Base-by-base conservation (phyloP, 2,113 vertebrate genomes). In the Gymnorhina tibicen region DNA sequence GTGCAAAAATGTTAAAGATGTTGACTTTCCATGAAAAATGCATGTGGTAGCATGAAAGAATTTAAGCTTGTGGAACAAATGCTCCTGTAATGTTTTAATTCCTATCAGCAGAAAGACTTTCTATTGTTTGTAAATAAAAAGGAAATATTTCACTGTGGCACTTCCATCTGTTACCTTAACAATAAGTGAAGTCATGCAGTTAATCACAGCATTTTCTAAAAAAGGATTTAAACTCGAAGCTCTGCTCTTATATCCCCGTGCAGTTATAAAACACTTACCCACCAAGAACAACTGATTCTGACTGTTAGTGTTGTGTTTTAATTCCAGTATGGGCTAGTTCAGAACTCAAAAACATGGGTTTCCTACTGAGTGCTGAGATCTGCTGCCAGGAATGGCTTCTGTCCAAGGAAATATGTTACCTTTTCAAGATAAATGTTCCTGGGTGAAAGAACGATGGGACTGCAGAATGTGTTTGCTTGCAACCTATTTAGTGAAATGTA, bases 111-210 rank as follows among this genome's bases (percentile, higher is more conserved):
- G 85, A 97, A 97, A 95, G 89, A 79, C 76, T 83, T 69, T 91
- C 97, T 94, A 97, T 98, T 98, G 96, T 98, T 98, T 98, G 97
- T 98, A 98, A 98, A 98, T 97, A 98, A 97, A 97, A 97, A 96
- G 93, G 86, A 96, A 94, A 96, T 98, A 97, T 97, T 98, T 98
- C 96, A 98, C 67, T 97, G 93, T 97, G 97, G 92, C 97, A 98
- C 93, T 95, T 96, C 96, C 92, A 97, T 98, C 96, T 97, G 93
- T 98, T 97, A 98, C 87, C 81, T 75, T 81, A 97, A 98, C 96
- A 98, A 95, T 97, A 95, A 96, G 70, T 88, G 93, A 97, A 77
- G 85, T 85, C 91, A 80, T 93, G 87, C 85, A 95, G 96, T 98
- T 97, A 97, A 98, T 97, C 97, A 98, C 90, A 93, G 87, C 82